A percentile compares a stretch with the other conserved stretches of the same genome.
These are phyloP conservation scores for Aplysia californica DNA, from an alignment of 1,140 invertebrate species.

Conservation along the genomic window DNA sequence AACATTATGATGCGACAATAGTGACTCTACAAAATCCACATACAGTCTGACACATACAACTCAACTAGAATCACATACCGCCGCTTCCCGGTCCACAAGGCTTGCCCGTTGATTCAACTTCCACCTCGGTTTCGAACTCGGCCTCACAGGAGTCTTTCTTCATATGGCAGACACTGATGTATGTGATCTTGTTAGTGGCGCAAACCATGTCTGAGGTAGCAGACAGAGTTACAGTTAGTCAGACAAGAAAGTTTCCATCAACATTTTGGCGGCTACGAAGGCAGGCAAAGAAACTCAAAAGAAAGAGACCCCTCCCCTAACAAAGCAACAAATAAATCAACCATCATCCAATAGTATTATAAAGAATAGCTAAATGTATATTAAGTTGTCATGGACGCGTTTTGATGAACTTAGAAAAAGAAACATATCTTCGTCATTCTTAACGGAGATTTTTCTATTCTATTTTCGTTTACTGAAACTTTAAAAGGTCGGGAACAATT, in stretches of 20 bases:
- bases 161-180: slow-evolving; percentile 20
- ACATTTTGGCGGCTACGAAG: no score
- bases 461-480: no score
- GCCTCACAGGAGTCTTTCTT: slow-evolving; percentile 4
- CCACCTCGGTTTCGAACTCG: slow-evolving; percentile 3
- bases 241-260: no score
- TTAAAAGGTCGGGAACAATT: no score
- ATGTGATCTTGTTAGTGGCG: slow-evolving; percentile 19
- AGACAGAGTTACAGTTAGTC: not conserved
- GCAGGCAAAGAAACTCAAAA: not conserved
- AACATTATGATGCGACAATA: not conserved
- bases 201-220: slow-evolving; percentile 12
- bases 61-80: not conserved
- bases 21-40: not conserved
- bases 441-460: no score
- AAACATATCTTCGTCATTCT: no score
- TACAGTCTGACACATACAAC: not conserved
- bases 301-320: not conserved
- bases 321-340: not conserved
- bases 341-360: not conserved
- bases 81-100: not conserved
- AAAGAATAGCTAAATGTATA: not conserved
- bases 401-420: no score
- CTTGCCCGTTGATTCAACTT: not conserved
- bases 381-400: no score